These are phyloP conservation scores for Lethocerus indicus DNA, from an alignment of 1,140 invertebrate genomes.

Conservation along the genomic window DNA sequence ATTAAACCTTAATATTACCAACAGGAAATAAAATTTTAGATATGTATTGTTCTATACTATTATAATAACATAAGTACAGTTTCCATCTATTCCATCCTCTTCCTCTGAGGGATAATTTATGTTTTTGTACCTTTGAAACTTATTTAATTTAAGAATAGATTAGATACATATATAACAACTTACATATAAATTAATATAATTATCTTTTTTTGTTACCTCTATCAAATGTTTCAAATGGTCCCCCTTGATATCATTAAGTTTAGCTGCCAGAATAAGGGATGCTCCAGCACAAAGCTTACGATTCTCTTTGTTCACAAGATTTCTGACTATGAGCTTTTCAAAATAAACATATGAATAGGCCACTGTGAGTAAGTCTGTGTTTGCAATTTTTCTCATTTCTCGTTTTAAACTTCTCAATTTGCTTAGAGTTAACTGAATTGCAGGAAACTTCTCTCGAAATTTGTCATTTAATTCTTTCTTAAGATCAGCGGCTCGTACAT, in stretches of 20 bases:
- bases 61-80: no score
- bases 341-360: constrained; percentile 96
- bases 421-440: constrained; percentile 88
- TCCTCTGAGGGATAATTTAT: no score
- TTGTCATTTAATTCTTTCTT: constrained; percentile 97
- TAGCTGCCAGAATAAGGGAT: constrained; percentile 82
- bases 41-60: no score
- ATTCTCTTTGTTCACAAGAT: constrained; percentile 88
- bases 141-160: no score
- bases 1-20: constrained; percentile 2
- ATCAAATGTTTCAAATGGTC: constrained; percentile 68
- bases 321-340: constrained; percentile 85
- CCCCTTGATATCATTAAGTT: constrained; percentile 92
- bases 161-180: no score
- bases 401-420: constrained; percentile 90
- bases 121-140: no score
- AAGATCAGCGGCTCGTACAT: constrained; percentile 87
- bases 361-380: constrained; percentile 74
- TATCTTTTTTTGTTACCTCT: constrained; percentile 61
- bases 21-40: not conserved
- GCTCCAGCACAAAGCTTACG: constrained; percentile 89
- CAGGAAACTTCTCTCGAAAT: constrained; percentile 88
- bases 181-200: no score
- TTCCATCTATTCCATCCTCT: no score
- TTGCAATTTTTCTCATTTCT: constrained; percentile 86